A percentile compares a stretch with the other conserved stretches of the same genome.
Conservation (phyloP, 2,113 vertebrate genomes). For the Lontra canadensis region DNA sequence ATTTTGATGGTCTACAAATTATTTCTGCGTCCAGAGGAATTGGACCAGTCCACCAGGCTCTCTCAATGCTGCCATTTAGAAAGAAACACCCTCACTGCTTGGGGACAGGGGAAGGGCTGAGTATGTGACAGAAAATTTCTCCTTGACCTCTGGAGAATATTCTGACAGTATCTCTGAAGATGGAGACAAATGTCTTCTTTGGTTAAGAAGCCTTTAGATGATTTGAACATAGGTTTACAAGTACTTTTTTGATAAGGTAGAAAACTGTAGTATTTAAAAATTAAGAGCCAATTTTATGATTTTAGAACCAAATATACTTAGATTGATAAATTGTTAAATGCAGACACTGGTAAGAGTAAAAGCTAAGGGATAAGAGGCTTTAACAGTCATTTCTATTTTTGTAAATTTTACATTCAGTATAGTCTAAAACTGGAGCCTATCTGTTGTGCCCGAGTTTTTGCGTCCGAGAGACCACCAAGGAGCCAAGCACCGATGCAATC, state of each 20-base stretch:
- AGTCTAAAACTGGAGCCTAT: neutral
- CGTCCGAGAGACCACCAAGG: too few species aligned
- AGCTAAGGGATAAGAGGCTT: neutral
- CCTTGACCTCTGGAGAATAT: neutral
- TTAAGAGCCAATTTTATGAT: neutral
- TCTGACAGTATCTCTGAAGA: neutral
- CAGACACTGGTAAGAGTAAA: neutral
- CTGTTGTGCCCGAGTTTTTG: too few species aligned
- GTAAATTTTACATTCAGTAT: neutral
- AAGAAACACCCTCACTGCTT: neutral
- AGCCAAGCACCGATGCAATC: too few species aligned
- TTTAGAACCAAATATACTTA: neutral
- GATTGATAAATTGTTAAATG: neutral
- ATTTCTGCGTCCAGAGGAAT: neutral
- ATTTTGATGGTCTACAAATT: neutral
- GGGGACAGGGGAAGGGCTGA: neutral
- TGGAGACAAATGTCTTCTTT: neutral
- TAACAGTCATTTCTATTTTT: neutral
- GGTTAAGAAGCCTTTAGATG: neutral
- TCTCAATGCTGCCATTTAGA: neutral
- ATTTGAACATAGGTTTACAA: neutral
- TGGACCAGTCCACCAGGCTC: neutral
- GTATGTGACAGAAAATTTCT: neutral
- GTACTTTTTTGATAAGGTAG: neutral
- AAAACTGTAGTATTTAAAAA: neutral